phyloP scores from a whole-genome alignment of 1,140 invertebrate genomes.

The Apolygus lucorum region DNA sequence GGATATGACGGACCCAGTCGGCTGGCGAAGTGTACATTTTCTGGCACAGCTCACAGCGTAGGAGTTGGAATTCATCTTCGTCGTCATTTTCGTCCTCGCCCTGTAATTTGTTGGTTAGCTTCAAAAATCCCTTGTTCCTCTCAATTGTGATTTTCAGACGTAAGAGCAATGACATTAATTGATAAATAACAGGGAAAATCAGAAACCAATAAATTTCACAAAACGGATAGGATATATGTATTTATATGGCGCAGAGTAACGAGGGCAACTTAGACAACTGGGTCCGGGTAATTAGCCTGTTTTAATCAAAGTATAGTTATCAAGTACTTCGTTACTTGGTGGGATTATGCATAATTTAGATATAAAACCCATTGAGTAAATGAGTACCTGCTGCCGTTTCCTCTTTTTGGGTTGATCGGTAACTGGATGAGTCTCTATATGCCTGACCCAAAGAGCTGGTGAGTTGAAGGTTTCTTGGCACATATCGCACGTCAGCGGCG shows the following conservation, averaged over 20 bases:
- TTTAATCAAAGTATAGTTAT: too few relatives aligned
- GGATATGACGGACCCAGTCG: constrained; percentile 76
- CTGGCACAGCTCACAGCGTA: constrained; percentile 69
- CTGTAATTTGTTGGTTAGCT: background rate
- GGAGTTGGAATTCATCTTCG: constrained; percentile 52
- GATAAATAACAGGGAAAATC: too few relatives aligned
- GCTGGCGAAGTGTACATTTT: constrained; percentile 70
- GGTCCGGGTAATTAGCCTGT: too few relatives aligned
- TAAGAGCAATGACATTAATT: too few relatives aligned
- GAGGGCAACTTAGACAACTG: too few relatives aligned
- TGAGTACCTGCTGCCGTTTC: constrained; percentile 24
- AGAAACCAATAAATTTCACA: too few relatives aligned
- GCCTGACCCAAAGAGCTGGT: constrained; percentile 69
- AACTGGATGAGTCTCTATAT: constrained; percentile 49
- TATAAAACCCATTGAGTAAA: too few relatives aligned
- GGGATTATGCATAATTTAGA: background rate
- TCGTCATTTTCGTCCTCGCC: constrained; percentile 50
- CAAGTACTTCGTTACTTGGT: too few relatives aligned
- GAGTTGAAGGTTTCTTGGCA: constrained; percentile 73
- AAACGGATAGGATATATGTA: background rate
- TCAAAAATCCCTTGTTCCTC: background rate
- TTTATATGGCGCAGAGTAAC: too few relatives aligned
- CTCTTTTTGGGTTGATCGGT: constrained; percentile 33
- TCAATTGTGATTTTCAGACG: background rate
- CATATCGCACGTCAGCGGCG: constrained; percentile 67